phyloP scores from a whole-genome alignment of 2,888 invertebrate species.

The Rapana venosa region DNA sequence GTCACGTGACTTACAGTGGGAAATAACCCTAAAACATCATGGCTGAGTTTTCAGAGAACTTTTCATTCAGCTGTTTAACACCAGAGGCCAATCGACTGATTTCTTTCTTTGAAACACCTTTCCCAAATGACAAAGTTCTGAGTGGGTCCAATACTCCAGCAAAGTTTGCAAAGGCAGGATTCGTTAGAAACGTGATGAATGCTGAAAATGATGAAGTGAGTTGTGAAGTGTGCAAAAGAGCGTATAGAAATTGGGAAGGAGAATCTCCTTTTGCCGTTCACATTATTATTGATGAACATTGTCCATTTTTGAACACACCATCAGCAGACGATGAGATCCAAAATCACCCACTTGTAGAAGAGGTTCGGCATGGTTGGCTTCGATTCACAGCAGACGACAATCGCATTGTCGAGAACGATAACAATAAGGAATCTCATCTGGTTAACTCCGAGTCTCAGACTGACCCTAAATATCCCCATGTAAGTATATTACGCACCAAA shows the following conservation, averaged over 20 bases:
- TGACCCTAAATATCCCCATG: background rate
- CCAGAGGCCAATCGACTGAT: constrained; percentile 4
- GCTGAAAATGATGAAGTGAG: background rate
- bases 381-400: background rate
- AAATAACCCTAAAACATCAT: too few species aligned
- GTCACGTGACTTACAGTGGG: too few species aligned
- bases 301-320: constrained; percentile 12
- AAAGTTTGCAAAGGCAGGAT: constrained; percentile 21
- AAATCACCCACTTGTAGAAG: background rate
- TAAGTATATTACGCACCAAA: constrained; percentile 1
- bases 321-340: background rate
- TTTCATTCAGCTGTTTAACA: background rate
- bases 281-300: background rate
- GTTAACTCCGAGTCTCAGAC: background rate
- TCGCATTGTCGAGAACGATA: background rate
- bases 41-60: too few species aligned
- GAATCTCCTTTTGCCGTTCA: constrained; percentile 19
- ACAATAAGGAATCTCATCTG: background rate
- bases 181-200: background rate
- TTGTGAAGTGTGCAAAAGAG: background rate
- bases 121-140: constrained; percentile 3
- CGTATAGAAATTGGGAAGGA: background rate
- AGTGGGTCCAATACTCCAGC: constrained; percentile 21
- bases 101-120: background rate
- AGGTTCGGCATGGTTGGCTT: background rate